Base-by-base conservation (phyloP, 2,888 invertebrate genomes). In the Marronus borbonicus region DNA sequence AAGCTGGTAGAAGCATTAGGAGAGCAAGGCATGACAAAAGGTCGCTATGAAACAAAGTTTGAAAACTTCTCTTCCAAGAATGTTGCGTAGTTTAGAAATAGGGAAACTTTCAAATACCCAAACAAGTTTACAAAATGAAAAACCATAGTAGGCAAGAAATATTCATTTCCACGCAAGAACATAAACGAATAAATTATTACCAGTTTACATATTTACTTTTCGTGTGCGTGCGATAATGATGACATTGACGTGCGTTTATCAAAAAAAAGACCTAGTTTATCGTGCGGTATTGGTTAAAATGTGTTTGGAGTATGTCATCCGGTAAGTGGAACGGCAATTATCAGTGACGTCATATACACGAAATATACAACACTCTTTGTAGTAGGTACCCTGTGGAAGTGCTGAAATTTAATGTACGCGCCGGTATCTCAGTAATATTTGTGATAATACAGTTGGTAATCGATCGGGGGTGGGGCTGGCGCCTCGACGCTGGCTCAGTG, bases 401-500 rank as follows among this genome's bases (percentile, higher is more conserved):
- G 81, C 79, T 79, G 81, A 82, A 85, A 82, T 84, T 85, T 81
- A 85, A 85, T 83, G 83, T 86, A 82, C 85, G 86, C 86, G 86
- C 85, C 85, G 85, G 83, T 84, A 85, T 85, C 84, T 84, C 85
- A 85, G 86, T 86, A 84, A 86, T 86, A 87, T 87, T 86, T 85
- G 86, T 83, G 86, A 87, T 86, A 87, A 86, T 84, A 86, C 85
- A 81, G 85, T 85, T 84, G 85, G 85, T 85, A 86, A 87, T 87
- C 87, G 86, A 87, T 87, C 85, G 86, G 87, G 87, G 87, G 87
- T 86, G 86, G 86, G 86, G 85, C 86, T 83, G 84, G 82, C 86
- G 84, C 84, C 86, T 84, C 85, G 84, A 85, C 87, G 86, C 86
- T 86, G 82, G 82, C 85, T 85, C 85, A 86, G 87, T 87, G 86